phyloP scores from a whole-genome alignment of 2,888 invertebrate species.

The Dolichopus griseipennis region DNA sequence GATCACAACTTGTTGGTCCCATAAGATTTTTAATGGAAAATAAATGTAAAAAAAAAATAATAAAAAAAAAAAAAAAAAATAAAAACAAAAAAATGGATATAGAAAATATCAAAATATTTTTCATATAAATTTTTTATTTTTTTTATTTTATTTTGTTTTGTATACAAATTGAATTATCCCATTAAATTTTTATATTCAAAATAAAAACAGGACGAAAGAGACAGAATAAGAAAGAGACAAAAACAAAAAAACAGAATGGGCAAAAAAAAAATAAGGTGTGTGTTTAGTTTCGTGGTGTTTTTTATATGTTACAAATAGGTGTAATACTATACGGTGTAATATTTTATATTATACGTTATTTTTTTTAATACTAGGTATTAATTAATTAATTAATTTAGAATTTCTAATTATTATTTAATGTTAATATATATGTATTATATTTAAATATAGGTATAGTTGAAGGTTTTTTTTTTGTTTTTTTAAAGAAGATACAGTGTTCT shows the following conservation, averaged over 20 bases:
- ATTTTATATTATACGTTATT: too few species aligned
- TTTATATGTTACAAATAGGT: neutral
- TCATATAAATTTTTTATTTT: neutral
- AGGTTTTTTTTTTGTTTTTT: too few species aligned
- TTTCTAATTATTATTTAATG: too few species aligned
- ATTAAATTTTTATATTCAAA: neutral
- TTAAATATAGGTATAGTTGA: too few species aligned
- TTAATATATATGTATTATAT: too few species aligned
- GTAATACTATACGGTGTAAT: neutral
- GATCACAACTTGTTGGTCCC: constrained; percentile 6
- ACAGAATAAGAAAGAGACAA: neutral
- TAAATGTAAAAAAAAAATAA: neutral
- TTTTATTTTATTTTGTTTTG: neutral
- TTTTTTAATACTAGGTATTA: too few species aligned
- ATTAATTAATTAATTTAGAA: too few species aligned
- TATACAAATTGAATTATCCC: neutral
- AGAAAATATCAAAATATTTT: too few species aligned
- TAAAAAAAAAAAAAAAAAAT: neutral
- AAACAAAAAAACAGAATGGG: too few species aligned
- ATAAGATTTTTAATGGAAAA: constrained; percentile 6
- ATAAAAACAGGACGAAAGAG: too few species aligned
- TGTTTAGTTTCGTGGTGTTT: neutral
- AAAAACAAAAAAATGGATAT: too few species aligned
- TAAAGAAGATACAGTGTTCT: too few species aligned
- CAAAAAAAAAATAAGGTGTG: neutral